phyloP scores from a whole-genome alignment of 2,113 vertebrate genomes.

The Hyperoodon ampullatus region DNA sequence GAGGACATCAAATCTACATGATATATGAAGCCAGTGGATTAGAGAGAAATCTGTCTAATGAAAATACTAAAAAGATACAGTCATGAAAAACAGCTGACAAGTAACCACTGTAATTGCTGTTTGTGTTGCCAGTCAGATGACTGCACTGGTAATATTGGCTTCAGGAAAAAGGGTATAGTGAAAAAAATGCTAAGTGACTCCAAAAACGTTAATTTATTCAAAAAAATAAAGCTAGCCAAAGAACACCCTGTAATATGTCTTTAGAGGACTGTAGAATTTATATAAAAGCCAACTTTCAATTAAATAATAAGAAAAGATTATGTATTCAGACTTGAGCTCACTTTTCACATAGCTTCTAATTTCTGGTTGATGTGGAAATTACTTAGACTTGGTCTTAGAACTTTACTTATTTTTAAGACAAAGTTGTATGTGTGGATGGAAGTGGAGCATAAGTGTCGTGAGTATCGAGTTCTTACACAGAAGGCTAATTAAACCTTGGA shows the following conservation, averaged over 20 bases:
- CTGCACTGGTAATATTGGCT: not conserved
- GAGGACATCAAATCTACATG: not conserved
- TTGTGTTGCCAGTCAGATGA: not conserved
- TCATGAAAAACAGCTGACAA: not conserved
- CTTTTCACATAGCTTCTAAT: not conserved
- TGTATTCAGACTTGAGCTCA: not conserved
- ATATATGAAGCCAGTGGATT: not conserved
- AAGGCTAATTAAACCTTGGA: not conserved
- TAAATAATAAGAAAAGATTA: not conserved
- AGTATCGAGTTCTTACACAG: not conserved
- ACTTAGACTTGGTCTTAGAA: not conserved
- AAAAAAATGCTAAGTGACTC: not conserved
- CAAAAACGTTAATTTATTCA: not conserved
- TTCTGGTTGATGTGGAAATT: not conserved
- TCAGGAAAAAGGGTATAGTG: not conserved
- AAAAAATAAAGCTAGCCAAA: not conserved
- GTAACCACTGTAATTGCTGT: fast-evolving
- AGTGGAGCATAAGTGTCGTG: fast-evolving
- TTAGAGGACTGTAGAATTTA: not conserved
- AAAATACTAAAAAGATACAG: not conserved
- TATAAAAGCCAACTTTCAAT: not conserved
- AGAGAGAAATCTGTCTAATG: not conserved
- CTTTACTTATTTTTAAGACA: not conserved
- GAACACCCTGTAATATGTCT: not conserved
- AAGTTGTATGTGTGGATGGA: not conserved